Evolutionary conservation across 2,888 invertebrate genomes (phyloP).

Genomic region (Andrena dorsata): DNA sequence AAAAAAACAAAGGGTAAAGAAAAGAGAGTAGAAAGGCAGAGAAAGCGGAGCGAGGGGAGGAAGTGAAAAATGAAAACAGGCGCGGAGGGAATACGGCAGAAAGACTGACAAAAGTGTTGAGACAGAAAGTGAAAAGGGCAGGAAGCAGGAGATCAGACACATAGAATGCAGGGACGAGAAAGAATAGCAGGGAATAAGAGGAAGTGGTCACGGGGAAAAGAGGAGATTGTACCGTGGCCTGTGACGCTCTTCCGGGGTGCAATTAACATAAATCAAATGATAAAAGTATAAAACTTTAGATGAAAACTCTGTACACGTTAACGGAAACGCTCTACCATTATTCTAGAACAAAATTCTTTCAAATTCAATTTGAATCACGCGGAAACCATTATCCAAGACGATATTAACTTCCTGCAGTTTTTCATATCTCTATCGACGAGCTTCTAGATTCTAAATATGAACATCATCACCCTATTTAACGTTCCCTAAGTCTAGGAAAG

Average conservation of each 20-base stretch:
- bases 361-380: not conserved
- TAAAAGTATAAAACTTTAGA: not conserved
- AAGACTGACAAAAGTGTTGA: conserved; percentile 7
- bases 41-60: conserved; percentile 23
- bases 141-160: not conserved
- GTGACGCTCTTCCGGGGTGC: conserved; percentile 32
- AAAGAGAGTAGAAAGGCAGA: conserved; percentile 14
- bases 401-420: no score
- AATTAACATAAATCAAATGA: conserved; percentile 20
- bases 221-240: conserved; percentile 38
- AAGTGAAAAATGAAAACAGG: conserved; percentile 30
- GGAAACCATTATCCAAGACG: no score
- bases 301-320: no score
- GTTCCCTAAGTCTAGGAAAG: not conserved
- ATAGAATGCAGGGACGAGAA: not conserved
- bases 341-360: not conserved
- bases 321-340: conserved; percentile 9
- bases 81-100: conserved; percentile 12
- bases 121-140: conserved; percentile 5
- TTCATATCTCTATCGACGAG: not conserved
- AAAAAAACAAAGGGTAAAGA: conserved; percentile 19
- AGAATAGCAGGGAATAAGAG: conserved; percentile 29
- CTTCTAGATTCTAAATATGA: not conserved
- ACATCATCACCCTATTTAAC: not conserved
- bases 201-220: conserved; percentile 30